Evolutionary conservation across 92 coral and sea anemone genomes (phyloP).

Genomic region (Porites lobata): DNA sequence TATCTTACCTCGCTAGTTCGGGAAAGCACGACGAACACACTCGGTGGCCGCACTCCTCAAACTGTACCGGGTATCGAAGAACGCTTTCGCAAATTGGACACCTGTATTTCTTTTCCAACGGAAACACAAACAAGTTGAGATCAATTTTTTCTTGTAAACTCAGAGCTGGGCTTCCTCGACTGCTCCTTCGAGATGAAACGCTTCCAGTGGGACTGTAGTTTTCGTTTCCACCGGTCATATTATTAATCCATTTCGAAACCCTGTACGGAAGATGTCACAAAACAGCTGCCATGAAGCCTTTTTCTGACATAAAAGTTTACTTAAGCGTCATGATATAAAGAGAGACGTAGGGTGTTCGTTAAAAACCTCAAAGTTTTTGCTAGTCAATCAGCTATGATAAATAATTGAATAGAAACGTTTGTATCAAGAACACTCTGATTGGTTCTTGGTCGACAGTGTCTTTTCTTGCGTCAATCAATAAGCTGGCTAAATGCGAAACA

Average conservation of each 20-base stretch:
- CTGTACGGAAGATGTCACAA: background rate
- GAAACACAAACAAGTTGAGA: constrained; percentile 73
- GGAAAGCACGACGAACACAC: constrained; percentile 86
- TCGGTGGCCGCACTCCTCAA: constrained; percentile 89
- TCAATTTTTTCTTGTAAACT: constrained; percentile 39
- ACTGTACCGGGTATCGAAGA: constrained; percentile 85
- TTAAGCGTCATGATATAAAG: constrained; percentile 26
- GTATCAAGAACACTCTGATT: constrained; percentile 9
- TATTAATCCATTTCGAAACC: background rate
- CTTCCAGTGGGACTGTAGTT: constrained; percentile 81
- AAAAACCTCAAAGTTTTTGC: constrained; percentile 18
- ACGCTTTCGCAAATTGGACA: constrained; percentile 90
- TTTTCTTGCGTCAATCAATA: constrained; percentile 23
- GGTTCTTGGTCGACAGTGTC: constrained; percentile 28
- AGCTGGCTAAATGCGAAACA: background rate
- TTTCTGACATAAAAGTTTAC: background rate
- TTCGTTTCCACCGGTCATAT: constrained; percentile 83
- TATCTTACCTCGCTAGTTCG: constrained; percentile 66
- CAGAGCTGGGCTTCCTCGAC: constrained; percentile 75
- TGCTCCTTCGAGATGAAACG: constrained; percentile 71
- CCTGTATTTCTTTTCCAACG: constrained; percentile 86
- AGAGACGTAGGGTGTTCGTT: constrained; percentile 22
- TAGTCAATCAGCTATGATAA: constrained; percentile 41
- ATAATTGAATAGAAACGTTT: constrained; percentile 49
- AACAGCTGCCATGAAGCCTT: background rate